Conservation (phyloP, 2,888 invertebrate genomes). For the Dynastes hyllus region DNA sequence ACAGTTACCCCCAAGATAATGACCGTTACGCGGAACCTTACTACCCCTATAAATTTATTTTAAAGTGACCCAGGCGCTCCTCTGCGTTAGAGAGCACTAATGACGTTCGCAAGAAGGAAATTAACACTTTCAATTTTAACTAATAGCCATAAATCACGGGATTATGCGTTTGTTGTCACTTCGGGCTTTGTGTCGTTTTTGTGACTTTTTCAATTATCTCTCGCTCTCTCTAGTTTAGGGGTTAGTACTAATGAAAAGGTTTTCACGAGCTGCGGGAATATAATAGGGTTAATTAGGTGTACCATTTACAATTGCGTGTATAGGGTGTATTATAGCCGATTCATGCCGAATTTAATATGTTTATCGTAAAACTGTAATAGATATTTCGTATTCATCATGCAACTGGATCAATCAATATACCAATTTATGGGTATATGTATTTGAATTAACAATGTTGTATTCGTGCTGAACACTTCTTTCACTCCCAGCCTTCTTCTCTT, state of each 20-base stretch:
- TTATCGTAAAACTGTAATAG: no score
- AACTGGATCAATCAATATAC: no score
- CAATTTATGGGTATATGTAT: no score
- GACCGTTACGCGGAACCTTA: conserved; percentile 28
- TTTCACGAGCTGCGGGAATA: conserved; percentile 10
- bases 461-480: no score
- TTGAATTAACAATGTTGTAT: no score
- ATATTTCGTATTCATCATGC: no score
- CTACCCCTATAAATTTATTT: conserved; percentile 46
- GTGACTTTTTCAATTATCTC: conserved; percentile 29
- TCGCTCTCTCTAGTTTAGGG: not conserved
- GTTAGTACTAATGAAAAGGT: conserved; percentile 9
- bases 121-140: conserved; percentile 45
- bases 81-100: conserved; percentile 28
- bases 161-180: conserved; percentile 17
- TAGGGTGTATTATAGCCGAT: not conserved
- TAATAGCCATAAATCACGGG: conserved; percentile 39
- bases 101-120: conserved; percentile 45
- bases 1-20: conserved; percentile 44
- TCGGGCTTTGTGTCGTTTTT: conserved; percentile 31
- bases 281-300: not conserved
- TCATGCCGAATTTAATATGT: no score
- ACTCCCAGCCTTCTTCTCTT: no score
- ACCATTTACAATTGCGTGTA: not conserved
- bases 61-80: conserved; percentile 39